Evolutionary conservation across 2,797 vertebrate species (phyloP), one percentile per base, ranked within the genome.

Genomic region (Halcyon smyrnensis): DNA sequence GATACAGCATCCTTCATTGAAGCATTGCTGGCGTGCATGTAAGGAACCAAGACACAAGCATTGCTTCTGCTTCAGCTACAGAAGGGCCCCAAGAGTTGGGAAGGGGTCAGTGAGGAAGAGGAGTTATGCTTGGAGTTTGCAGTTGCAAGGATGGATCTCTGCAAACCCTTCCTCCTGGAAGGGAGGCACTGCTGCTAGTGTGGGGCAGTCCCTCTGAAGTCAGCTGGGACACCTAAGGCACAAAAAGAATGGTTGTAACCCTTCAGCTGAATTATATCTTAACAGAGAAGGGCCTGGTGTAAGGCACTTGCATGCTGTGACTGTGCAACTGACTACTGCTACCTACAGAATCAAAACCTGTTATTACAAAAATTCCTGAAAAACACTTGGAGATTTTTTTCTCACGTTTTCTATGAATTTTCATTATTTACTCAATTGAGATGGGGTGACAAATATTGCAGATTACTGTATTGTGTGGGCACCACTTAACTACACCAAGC

Each of bases 1-100:
- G 15, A 3, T 1, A 13, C 4, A 3, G 8, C 5, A 53, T 9
- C 20, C 16, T 46, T 12, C 37, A 14, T 1, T 2, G 1, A 6
- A 57, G 30, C 65, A 51, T n/a, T 41, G 60, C 56, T 63, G 32
- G 18, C 11, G 14, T 3, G 15, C 36, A 9, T 0, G 0, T 11
- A 70, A 67, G 32, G 37, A 37, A n/a, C 16, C 8, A 12, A 67
- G 41, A 16, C 19, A 48, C 17, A 34, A 71, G 45, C 36, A 34
- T 7, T 46, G 45, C n/a, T 64, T 56, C 89, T 95, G 39, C 9
- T 21, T 43, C 65, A 57, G 14, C 7, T 36, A 60, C 28, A 39
- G 13, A 24, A 87, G 36, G 19, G 43, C 77, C 43, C 25, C 5
- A 3, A 6, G 68, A 20, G 16, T 0, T 37, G 48, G 57, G 39